Percentiles rank a stretch among this genome's conserved stretches.
phyloP scores from a whole-genome alignment of 2,888 invertebrate species.

The Barypeithes pellucidus region DNA sequence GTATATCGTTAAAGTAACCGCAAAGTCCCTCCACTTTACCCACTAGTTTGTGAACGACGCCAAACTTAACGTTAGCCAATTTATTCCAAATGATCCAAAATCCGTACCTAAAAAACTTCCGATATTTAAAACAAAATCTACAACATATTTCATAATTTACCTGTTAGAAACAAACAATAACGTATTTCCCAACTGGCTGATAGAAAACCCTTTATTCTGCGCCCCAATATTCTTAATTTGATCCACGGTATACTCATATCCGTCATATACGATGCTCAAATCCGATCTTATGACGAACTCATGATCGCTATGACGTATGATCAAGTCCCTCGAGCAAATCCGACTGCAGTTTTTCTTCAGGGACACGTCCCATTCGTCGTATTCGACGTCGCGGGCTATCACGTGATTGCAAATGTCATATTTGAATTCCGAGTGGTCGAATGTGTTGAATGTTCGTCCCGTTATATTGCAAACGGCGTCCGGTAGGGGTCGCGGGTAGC shows the following conservation, averaged over 20 bases:
- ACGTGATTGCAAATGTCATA: slow-evolving; percentile 89
- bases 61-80: slow-evolving; percentile 78
- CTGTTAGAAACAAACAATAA: slow-evolving; percentile 79
- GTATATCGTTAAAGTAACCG: slow-evolving; percentile 81
- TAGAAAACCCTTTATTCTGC: slow-evolving; percentile 77
- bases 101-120: slow-evolving; percentile 71
- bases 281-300: slow-evolving; percentile 76
- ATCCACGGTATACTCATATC: slow-evolving; percentile 76
- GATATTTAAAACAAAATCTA: background rate
- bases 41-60: slow-evolving; percentile 77
- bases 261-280: slow-evolving; percentile 80
- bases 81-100: slow-evolving; percentile 83
- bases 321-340: slow-evolving; percentile 77
- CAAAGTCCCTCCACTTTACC: slow-evolving; percentile 85
- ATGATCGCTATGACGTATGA: slow-evolving; percentile 77
- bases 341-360: slow-evolving; percentile 78
- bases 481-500: slow-evolving; percentile 77
- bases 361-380: slow-evolving; percentile 79
- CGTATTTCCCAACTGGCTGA: slow-evolving; percentile 80
- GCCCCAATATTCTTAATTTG: slow-evolving; percentile 77
- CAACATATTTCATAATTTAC: slow-evolving; percentile 12
- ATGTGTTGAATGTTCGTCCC: slow-evolving; percentile 84
- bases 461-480: slow-evolving; percentile 82
- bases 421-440: slow-evolving; percentile 85
- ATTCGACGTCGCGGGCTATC: slow-evolving; percentile 79